Base-by-base conservation (phyloP, 2,888 invertebrate genomes). In the Melieria omissa region DNA sequence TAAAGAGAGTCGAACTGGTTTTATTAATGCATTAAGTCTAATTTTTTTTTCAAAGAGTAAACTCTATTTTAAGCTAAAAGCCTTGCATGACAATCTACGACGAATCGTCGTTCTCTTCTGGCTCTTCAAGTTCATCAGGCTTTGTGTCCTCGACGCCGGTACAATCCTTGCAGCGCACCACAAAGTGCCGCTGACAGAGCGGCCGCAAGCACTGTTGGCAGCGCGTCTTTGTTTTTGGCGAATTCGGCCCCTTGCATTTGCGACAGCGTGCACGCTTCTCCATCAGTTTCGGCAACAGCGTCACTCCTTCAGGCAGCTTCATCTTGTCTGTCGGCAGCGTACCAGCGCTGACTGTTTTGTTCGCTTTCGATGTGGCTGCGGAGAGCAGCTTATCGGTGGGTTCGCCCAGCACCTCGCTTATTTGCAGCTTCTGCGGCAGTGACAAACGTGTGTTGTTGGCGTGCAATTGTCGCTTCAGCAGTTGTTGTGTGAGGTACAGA, bases 181-280 rank as follows among this genome's bases (percentile, higher is more conserved):
- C 80, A 41, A 84, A 77, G 72, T 84, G 84, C 57, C 80, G 80
- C 7, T 79, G 78, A 65, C 84, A 84, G 1, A 79, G 79, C 29
- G 84, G 78, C 3, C 73, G 75, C 55, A 80, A 74, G 9, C 84
- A 84, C 65, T 84, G 84, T 54, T 84, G 84, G 49, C 84, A 84
- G 0, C 84, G 78, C 0, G 79, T 78, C 16, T 81, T 79, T 0
- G 80, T 80, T 60, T 84, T 84, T 0, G 71, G 70, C 4, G 74
- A 74, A 58, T 81, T 83, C 6, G 75, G 75, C 5, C 77, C 77
- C 0, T 78, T 75, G 47, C 84, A 84, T 46, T 77, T 80, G 45
- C 76, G 73, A 73, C 84, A 84, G 1, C 83, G 76, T 10, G 77
- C 73, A 4, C 81, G 80, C 54, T 79, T 82, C 1, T 80, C 80